Base-by-base conservation (phyloP, 2,888 invertebrate genomes). In the Pammene fasciana region DNA sequence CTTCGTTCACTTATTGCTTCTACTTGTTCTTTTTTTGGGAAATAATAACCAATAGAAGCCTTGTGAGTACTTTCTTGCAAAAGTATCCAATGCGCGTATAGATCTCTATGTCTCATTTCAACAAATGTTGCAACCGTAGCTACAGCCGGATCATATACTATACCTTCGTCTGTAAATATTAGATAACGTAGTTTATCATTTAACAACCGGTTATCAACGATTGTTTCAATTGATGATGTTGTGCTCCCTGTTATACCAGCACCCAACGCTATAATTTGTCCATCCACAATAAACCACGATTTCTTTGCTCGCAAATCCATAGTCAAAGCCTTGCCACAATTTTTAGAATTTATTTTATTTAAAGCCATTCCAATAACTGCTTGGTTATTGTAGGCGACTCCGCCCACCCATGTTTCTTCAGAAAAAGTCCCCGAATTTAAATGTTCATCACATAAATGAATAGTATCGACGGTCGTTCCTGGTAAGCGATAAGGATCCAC, bases 191-290 rank as follows among this genome's bases (percentile, higher is more conserved):
- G 34, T 36, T 48, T 36, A n/a, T 61, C 48, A 38, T 61, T 61
- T 48, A 61, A 61, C n/a, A 61, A 48, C 13, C 60, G 60, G 34
- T 61, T 61, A 8, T 61, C 60, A 16, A 61, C n/a, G 14, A 61
- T 61, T 36, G 60, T 61, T 36, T 48, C 60, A 16, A 61, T 61
- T n/a, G 60, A 61, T 13, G 60, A 14, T 13, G 8, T 45, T 36
- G 60, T 61, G 11, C 36, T 48, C 34, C 48, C 60, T 36, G 46
- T 46, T 5, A 61, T 61, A 8, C 46, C 60, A 16, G 60, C 46
- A 13, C 60, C 60, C 36, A 61, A 16, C 14, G 60, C 60, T 16
- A 61, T 48, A 61, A 61, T 61, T 61, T 61, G 60, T 16, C 48
- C 60, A 14, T 61, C 60, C 14, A 61, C 48, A 36, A 48, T 34